Percentiles rank a stretch among this genome's conserved stretches.
These are phyloP conservation scores for Oligia latruncula DNA, from an alignment of 2,888 invertebrate genomes.

Conservation along the genomic window DNA sequence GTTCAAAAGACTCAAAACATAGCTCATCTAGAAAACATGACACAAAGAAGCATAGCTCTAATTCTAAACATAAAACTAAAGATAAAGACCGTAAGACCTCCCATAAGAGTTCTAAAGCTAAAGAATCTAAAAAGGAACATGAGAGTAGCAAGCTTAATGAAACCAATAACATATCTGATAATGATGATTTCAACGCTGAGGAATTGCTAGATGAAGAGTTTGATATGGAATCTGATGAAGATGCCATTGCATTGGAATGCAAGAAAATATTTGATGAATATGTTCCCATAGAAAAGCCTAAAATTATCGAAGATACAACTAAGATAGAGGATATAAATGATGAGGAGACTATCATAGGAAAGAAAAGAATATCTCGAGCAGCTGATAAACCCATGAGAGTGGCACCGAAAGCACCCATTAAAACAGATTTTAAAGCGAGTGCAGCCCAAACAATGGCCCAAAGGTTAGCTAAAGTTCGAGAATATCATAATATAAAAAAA, in stretches of 20 bases:
- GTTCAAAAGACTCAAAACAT: conserved; percentile 71
- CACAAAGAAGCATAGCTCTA: conserved; percentile 71
- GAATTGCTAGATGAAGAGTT: conserved; percentile 73
- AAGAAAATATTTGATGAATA: conserved; percentile 96
- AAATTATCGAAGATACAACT: conserved; percentile 71
- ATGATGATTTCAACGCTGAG: conserved; percentile 69
- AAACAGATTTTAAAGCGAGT: conserved; percentile 89
- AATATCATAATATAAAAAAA: conserved; percentile 85
- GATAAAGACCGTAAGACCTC: conserved; percentile 72
- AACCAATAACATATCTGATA: conserved; percentile 72
- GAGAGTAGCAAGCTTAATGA: conserved; percentile 68
- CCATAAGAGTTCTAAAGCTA: conserved; percentile 72
- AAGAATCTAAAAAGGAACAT: conserved; percentile 74
- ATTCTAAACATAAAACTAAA: conserved; percentile 69
- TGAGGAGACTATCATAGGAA: conserved; percentile 87
- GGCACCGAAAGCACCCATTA: conserved; percentile 79
- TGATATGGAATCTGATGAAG: conserved; percentile 91
- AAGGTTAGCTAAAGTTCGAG: conserved; percentile 86
- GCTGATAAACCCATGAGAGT: conserved; percentile 87
- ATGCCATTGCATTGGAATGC: conserved; percentile 95
- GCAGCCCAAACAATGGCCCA: conserved; percentile 90
- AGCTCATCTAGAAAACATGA: conserved; percentile 71
- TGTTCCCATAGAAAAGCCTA: conserved; percentile 85
- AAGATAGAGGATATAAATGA: conserved; percentile 74
- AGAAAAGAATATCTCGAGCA: conserved; percentile 94